Conservation (phyloP, 1,140 invertebrate genomes). For the Hylyphantes graminicola region DNA sequence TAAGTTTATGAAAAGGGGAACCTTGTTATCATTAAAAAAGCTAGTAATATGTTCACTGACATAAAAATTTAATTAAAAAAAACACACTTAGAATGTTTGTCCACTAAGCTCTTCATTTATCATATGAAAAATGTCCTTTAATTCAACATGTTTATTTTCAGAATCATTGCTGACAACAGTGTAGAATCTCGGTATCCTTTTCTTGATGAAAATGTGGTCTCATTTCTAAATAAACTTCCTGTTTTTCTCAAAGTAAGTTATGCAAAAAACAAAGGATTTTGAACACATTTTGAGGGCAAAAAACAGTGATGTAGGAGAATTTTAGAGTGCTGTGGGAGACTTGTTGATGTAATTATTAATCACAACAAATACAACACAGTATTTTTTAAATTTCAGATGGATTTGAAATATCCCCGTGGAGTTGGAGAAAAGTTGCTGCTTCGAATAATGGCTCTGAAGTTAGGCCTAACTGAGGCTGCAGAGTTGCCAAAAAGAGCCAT, state of each 20-base stretch:
- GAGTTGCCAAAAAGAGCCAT: conserved; percentile 89
- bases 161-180: conserved; percentile 71
- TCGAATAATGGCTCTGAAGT: conserved; percentile 78
- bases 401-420: conserved; percentile 74
- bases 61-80: no score
- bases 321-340: no score
- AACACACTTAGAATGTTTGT: no score
- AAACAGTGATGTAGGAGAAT: no score
- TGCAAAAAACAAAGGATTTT: conserved; percentile 23
- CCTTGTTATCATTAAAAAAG: no score
- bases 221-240: conserved; percentile 77
- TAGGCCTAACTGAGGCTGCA: conserved; percentile 78
- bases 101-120: no score
- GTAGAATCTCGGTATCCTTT: conserved; percentile 83
- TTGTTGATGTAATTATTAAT: no score
- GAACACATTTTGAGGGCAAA: neutral
- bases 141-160: conserved; percentile 54
- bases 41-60: no score
- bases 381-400: conserved; percentile 76
- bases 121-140: neutral
- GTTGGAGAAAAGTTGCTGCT: conserved; percentile 94
- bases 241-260: conserved; percentile 80
- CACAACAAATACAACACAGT: neutral
- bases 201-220: conserved; percentile 89
- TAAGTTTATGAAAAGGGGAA: no score